Percentiles rank a stretch among this genome's conserved stretches.
These are phyloP conservation scores for Machaerirhynchus nigripectus DNA, from an alignment of 2,113 vertebrate species.

Conservation along the genomic window DNA sequence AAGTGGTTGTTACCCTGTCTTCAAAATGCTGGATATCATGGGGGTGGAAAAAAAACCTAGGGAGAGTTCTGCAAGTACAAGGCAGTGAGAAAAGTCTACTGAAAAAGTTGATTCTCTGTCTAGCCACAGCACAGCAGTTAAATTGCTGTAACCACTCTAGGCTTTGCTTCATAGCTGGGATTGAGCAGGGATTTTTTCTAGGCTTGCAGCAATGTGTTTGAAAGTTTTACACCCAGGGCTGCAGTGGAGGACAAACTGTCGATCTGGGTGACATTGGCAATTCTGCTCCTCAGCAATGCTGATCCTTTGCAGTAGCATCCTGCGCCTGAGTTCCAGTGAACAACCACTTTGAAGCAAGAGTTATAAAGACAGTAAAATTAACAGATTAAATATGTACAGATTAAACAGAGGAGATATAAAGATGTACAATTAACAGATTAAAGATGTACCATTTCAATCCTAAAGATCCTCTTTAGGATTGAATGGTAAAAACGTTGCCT, in stretches of 20 bases:
- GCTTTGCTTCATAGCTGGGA: neutral
- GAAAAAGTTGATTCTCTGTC: neutral
- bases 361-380: neutral
- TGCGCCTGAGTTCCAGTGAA: neutral
- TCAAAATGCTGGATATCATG: neutral
- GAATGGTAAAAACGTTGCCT: neutral
- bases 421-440: neutral
- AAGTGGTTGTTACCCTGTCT: neutral
- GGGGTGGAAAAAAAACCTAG: rapidly evolving
- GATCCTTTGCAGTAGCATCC: neutral
- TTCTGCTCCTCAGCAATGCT: neutral
- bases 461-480: neutral
- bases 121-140: neutral
- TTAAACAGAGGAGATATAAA: neutral
- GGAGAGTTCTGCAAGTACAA: neutral
- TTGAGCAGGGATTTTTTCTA: neutral
- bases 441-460: neutral
- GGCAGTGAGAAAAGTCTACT: neutral
- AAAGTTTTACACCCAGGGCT: neutral
- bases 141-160: neutral
- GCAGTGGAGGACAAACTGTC: neutral
- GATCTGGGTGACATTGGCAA: neutral
- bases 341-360: neutral
- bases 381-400: neutral
- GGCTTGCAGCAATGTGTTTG: neutral